Evolutionary conservation across 2,113 vertebrate genomes (phyloP), one percentile per base, ranked within the genome.

Genomic region (Oostethus manadensis): DNA sequence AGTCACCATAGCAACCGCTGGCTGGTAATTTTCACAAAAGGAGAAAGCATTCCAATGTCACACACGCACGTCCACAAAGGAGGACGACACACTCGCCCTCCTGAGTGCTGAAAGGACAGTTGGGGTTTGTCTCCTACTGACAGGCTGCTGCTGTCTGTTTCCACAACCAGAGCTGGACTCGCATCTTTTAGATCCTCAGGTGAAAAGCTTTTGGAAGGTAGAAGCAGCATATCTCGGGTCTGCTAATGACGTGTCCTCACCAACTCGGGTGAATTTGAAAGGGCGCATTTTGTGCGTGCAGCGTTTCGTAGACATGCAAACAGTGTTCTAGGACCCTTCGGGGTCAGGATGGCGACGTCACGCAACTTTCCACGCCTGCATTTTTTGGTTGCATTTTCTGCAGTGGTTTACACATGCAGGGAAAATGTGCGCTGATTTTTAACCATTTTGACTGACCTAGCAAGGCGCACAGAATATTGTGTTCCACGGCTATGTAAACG

Each of bases 1-100:
- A 23, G 78, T 88, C 84, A 78, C 87, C 80, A 87, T 86, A 83
- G 85, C 84, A 84, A 87, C 81, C 77, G 77, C 83, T 87, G 78
- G 75, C 77, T 80, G 60, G 62, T 81, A 78, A 84, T 86, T 84
- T 78, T 57, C 68, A 76, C 74, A 78, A 83, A 81, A 71, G 74
- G 59, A 71, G 44, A 58, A 76, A 81, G 77, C 33, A 66, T 81
- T 71, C 79, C 70, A 77, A 64, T 80, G 77, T 76, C 73, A 76
- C 72, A 60, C 55, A 29, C 67, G 17, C 38, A 40, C 29, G 29
- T 6, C 33, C 51, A 13, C 68, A 68, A 62, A 69, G 68, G 71
- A 82, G 74, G 78, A 64, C 26, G 17, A 57, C 29, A 26, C 63
- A 47, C 46, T 77, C 62, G 45, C 60, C 56, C 73, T 14, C 64